Evolutionary conservation across 2,113 vertebrate species (phyloP), one percentile per base, ranked within the genome.

Genomic region (Athene noctua): DNA sequence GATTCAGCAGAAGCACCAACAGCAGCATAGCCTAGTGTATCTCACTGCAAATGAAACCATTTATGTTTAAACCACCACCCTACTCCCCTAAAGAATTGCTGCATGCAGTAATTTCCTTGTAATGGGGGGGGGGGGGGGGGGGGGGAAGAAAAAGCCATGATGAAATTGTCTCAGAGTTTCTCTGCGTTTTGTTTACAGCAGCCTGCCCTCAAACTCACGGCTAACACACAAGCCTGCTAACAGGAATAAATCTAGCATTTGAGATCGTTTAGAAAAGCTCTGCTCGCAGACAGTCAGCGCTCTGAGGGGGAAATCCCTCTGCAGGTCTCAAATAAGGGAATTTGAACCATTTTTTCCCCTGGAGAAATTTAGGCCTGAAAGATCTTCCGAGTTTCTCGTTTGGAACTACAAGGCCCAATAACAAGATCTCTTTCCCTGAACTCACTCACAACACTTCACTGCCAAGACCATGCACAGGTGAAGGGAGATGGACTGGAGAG

Each of bases 341-440:
- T 77, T 81, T 63, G 44, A 96, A 90, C 61, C 70, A n/a, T 80
- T 92, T 95, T 95, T 80, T 42, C 94, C 94, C 95, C 96, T 11
- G 21, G 94, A 96, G 95, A 93, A 96, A 96, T 94, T 94, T 77
- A 92, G 77, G 77, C 36, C 71, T 96, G 86, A 94, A 96, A 96
- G 65, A 95, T 81, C 94, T 86, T 79, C 68, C 0, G 5, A 94
- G 94, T 88, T 92, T 71, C 86, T 96, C 2, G 36, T 95, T 96
- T 74, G 83, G 68, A 95, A 77, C 73, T 89, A 81, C 77, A 54
- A 81, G 65, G 63, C 73, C 68, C 0, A 0, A 8, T 81, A 94
- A 92, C 68, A 46, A 66, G 82, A 72, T 62, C 80, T 71, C 75
- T 49, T 94, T 78, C 42, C 86, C 80, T 1, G 5, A 72, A 66